phyloP scores from a whole-genome alignment of 2,888 invertebrate genomes.

The Cerceris rybyensis region DNA sequence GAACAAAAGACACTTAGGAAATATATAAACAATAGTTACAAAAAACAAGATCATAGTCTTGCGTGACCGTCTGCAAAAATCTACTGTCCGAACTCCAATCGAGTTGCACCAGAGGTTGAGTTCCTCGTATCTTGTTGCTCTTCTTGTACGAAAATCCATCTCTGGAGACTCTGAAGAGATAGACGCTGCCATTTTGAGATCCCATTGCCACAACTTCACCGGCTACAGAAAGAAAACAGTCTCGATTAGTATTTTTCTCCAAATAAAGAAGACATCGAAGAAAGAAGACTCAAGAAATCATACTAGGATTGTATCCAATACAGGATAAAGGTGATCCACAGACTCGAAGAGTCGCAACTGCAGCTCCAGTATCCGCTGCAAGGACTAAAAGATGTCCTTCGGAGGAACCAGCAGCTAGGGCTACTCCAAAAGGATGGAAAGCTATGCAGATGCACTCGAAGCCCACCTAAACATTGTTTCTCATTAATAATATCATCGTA shows the following conservation, averaged over 20 bases:
- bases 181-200: conserved; percentile 93
- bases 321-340: conserved; percentile 94
- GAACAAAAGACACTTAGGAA: neutral
- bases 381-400: conserved; percentile 94
- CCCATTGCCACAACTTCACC: conserved; percentile 94
- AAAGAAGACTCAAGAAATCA: conserved; percentile 66
- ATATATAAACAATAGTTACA: conserved; percentile 82
- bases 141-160: conserved; percentile 96
- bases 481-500: conserved; percentile 3
- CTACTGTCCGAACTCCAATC: conserved; percentile 96
- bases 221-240: conserved; percentile 83
- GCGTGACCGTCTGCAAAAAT: conserved; percentile 93
- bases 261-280: too few species aligned
- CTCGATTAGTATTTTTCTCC: too few species aligned
- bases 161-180: conserved; percentile 91
- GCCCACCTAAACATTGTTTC: conserved; percentile 84
- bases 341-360: conserved; percentile 92
- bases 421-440: conserved; percentile 94
- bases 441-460: conserved; percentile 94
- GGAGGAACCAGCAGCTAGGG: conserved; percentile 93
- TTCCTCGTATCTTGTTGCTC: conserved; percentile 93
- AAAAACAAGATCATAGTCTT: conserved; percentile 93
- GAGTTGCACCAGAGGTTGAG: conserved; percentile 92
- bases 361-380: conserved; percentile 93
- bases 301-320: conserved; percentile 94